Base-by-base conservation (phyloP, 2,113 vertebrate species). In the Centrocercus urophasianus region DNA sequence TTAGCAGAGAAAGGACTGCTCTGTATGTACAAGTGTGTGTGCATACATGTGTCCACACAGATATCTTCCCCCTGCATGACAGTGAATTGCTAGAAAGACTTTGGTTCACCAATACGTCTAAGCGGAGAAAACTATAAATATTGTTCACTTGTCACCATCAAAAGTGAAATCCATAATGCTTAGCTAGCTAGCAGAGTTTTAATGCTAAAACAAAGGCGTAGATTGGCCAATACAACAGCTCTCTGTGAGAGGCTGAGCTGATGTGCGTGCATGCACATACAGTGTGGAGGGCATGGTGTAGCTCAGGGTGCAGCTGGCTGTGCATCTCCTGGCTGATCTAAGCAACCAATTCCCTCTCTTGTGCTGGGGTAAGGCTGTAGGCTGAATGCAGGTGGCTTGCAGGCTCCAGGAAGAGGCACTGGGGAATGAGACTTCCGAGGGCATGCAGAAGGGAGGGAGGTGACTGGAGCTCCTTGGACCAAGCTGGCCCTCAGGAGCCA, bases 1-100 rank as follows among this genome's bases (percentile, higher is more conserved):
- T 24, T 8, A 56, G 57, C 52, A 56, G 54, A 50, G 78, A 25
- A 74, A 25, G 43, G 16, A 52, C 74, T 71, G n/a, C n/a, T 84
- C 45, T 28, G 47, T 59, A 50, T 14, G 16, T n/a, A 28, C 1
- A 0, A 2, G 1, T 9, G 5, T 63, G n/a, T 13, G 20, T 28
- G 3, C 4, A 5, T 2, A 7, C 11, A 8, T 28, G 10, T 22
- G 7, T 45, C 34, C 10, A 0, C 2, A 15, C 15, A 7, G 13
- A 21, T 63, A 34, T 11, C 61, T 63, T 17, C 27, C 40, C 52
- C 43, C 60, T 67, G 65, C 57, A 8, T 4, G 8, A 13, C 17
- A 36, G 52, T 38, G 81, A 65, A 73, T 34, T 65, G 4, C 38
- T 50, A 21, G 36, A 61, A 72, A 64, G 24, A 14, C 5, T 74